Conservation (phyloP, 2,797 vertebrate species). For the Sebastes variabilis region DNA sequence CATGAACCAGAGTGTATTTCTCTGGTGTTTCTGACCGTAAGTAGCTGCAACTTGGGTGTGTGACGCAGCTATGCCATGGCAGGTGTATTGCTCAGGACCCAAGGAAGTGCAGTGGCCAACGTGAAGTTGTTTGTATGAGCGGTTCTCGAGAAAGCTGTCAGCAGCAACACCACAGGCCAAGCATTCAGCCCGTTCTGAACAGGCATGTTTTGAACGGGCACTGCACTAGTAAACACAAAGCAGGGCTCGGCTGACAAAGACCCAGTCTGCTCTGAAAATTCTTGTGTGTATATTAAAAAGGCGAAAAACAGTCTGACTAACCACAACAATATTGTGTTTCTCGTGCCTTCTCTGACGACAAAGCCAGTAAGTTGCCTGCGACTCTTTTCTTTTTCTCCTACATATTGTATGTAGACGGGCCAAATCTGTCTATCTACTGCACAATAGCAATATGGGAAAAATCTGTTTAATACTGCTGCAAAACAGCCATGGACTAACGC, state of each 20-base stretch:
- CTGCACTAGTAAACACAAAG: conserved; percentile 11
- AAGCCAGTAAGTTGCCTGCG: conserved; percentile 7
- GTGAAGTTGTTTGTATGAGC: not conserved
- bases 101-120: not conserved
- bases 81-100: not conserved
- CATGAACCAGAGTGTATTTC: too few species aligned
- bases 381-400: conserved; percentile 26
- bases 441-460: not conserved
- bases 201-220: not conserved
- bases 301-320: conserved; percentile 17
- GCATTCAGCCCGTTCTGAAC: not conserved
- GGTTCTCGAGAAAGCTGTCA: not conserved
- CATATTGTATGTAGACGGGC: conserved; percentile 1
- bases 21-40: not conserved
- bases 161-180: not conserved
- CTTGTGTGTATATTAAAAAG: conserved; percentile 23
- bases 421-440: conserved; percentile 19
- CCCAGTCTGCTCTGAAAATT: conserved; percentile 19
- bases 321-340: conserved; percentile 24
- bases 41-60: not conserved
- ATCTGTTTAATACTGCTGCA: conserved; percentile 13
- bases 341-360: conserved; percentile 19
- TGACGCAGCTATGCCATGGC: not conserved
- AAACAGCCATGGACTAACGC: not conserved
- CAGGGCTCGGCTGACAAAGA: conserved; percentile 27